Conservation (phyloP, 2,797 vertebrate species). For the Tarsius wallacei region DNA sequence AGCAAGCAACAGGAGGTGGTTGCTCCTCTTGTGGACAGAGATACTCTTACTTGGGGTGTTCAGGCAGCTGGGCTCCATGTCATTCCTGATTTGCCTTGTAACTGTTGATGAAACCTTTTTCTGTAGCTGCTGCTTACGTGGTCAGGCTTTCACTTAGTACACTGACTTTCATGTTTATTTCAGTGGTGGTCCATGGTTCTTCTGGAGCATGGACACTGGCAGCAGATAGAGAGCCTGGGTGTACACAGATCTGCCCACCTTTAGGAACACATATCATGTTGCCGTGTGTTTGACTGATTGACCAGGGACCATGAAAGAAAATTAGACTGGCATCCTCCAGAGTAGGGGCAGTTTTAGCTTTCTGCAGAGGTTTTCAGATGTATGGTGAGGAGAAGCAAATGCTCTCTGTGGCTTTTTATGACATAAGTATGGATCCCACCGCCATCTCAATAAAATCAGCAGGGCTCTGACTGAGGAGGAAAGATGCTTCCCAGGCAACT, state of each 20-base stretch:
- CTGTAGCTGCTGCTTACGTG: not conserved
- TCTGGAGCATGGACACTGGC: too few relatives aligned
- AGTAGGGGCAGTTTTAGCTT: not conserved
- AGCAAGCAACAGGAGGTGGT: not conserved
- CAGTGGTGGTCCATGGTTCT: not conserved
- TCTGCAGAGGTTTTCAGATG: not conserved
- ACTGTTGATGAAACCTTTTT: too few relatives aligned
- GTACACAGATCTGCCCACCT: not conserved
- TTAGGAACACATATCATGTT: not conserved
- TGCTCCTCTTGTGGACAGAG: not conserved
- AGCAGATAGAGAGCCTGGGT: not conserved
- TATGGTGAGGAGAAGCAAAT: too few relatives aligned
- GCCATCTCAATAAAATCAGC: not conserved
- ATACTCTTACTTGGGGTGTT: fast-evolving
- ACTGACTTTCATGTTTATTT: fast-evolving
- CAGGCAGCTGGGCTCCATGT: not conserved
- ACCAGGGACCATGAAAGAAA: not conserved
- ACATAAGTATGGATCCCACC: not conserved
- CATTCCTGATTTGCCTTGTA: not conserved
- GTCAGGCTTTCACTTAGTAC: not conserved
- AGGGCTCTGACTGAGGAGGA: not conserved
- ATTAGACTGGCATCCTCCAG: not conserved
- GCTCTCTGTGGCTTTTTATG: not conserved
- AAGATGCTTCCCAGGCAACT: not conserved
- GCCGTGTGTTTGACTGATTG: not conserved